Evolutionary conservation across 2,888 invertebrate genomes (phyloP), one percentile per base, ranked within the genome.

Genomic region (Zygothrica quintamaculata): DNA sequence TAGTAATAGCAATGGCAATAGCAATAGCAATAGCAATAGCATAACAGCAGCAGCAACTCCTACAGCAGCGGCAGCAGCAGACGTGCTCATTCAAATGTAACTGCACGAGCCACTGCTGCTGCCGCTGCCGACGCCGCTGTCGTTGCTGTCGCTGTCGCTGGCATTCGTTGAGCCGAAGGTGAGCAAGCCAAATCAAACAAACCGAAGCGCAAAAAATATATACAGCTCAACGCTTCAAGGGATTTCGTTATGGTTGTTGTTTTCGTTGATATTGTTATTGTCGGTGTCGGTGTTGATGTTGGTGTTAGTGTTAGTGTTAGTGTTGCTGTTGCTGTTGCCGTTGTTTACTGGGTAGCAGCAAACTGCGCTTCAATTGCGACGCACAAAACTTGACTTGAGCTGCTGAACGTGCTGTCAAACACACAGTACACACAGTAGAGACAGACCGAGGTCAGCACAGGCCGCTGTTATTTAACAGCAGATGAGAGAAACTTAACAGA

Each of bases 81-180:
- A 64, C 69, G 81, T 81, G 85, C 75, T 81, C 82, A 82, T 81
- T 82, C 85, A 82, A 82, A 84, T 85, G 82, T 79, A 82, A 84
- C 82, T 81, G 81, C 81, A 81, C 80, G 74, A 84, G 79, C 61
- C 74, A 58, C 53, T 9, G 53, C 47, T 25, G 60, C 58, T 51
- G 55, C 48, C 65, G 64, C n/a, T n/a, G n/a, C n/a, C n/a, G n/a
- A n/a, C n/a, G n/a, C n/a, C n/a, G n/a, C n/a, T n/a, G n/a, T n/a
- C n/a, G n/a, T n/a, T n/a, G n/a, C n/a, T n/a, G 79, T 59, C 74
- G 60, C 53, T 9, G 53, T 43, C 18, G 60, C 58, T 51, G 55
- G 44, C 65, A 64, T 71, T 72, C 79, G 79, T 76, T 79, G 64
- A 79, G 67, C 71, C 65, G 77, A 76, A 76, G 76, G 76, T 76